Base-by-base conservation (phyloP, 1,140 invertebrate species). In the Proctacanthus coquilletti region DNA sequence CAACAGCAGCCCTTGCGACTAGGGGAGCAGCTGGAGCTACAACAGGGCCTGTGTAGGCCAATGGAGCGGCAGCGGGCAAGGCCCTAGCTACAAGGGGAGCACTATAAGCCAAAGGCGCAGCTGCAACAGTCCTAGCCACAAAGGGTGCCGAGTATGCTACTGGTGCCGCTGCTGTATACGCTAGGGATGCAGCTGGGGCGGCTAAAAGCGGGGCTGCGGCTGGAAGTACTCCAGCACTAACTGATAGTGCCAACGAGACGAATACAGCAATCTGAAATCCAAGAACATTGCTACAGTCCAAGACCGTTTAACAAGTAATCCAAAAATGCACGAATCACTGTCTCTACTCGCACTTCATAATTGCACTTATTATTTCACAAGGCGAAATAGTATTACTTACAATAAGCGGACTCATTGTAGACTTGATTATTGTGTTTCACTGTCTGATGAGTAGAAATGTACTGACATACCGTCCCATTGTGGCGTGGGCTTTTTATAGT, bases 331-430 rank as follows among this genome's bases (percentile, higher is more conserved):
- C n/a, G 32, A 5, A 15, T 13, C n/a, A n/a, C n/a, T n/a, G n/a
- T n/a, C n/a, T n/a, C n/a, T n/a, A n/a, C n/a, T n/a, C n/a, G n/a
- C n/a, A n/a, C n/a, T n/a, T n/a, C n/a, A n/a, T n/a, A n/a, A n/a
- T n/a, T n/a, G n/a, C n/a, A n/a, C n/a, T n/a, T n/a, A n/a, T n/a
- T n/a, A n/a, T n/a, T n/a, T n/a, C n/a, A n/a, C n/a, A n/a, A n/a
- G n/a, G n/a, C n/a, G n/a, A n/a, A n/a, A 27, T 8, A 27, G 23
- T 9, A 34, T 34, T 42, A 56, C 56, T 59, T 49, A 59, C 56
- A 48, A 49, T 46, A 45, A 59, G 40, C 48, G 52, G 51, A 59
- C 53, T 59, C 56, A 60, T 59, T 60, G 52, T 59, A 36, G 23
- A 43, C 47, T 49, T 59, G 52, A 45, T 50, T 49, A 25, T 43